Base-by-base conservation (phyloP, 2,797 vertebrate genomes). In the Peromyscus nudipes region DNA sequence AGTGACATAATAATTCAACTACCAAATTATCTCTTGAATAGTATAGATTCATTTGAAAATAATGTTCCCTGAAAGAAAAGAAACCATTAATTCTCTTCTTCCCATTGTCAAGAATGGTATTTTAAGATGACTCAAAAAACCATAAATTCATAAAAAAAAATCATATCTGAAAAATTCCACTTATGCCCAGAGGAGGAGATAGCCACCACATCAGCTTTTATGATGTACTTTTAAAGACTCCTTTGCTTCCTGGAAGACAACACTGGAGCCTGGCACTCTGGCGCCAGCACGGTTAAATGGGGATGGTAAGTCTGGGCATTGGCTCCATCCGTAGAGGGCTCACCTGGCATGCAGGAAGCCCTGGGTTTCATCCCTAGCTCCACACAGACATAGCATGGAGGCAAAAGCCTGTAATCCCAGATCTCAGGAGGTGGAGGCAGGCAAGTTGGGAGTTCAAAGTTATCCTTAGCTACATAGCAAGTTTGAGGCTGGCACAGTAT, bases 1-100 rank as follows among this genome's bases (percentile, higher is more conserved):
- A 57, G 34, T 40, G 67, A 71, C 49, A 87, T 71, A 40, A 29
- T 69, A 27, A 57, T 93, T 76, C 27, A 65, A 87, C 49, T 79
- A 46, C 31, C 23, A 69, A 19, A 27, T 89, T 25, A 27, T 92
- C 34, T 92, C 14, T 95, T 91, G 34, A 31, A 62, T 37, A 94
- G 64, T 79, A 82, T 57, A 89, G 64, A 93, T 93, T 64, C 89
- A n/a, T 85, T 67, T 85, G 31, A 95, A 97, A 94, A 82, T 31
- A 13, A 5, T 91, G 23, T 97, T 73, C 90, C 90, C 34, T 52
- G 77, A 62, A 97, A 92, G 60, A 93, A 97, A 95, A 13, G 37
- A 80, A 81, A 71, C 89, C 7, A 55, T 81, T 85, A 43, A 31
- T 29, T 57, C 29, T 76, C 55, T 97, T 76, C 77, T 82, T 89